Base-by-base conservation (phyloP, 2,113 vertebrate species). In the Cyprinodon brontotheroides region DNA sequence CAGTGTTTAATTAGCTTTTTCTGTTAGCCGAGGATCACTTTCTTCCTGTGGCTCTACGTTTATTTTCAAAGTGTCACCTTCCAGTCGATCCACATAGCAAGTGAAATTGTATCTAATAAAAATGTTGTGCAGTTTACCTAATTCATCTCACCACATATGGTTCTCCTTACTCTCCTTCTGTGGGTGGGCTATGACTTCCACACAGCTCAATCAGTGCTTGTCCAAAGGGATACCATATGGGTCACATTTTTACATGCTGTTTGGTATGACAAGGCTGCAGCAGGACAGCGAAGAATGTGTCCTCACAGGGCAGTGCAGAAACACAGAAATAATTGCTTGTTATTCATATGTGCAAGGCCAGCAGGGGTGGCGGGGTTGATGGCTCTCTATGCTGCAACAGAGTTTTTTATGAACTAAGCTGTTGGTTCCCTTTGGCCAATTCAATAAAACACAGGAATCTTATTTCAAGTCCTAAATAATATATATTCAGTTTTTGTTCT, bases 91-190 rank as follows among this genome's bases (percentile, higher is more conserved):
- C 84, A 90, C 91, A 89, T 91, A 85, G 85, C 91, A 82, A 80
- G 89, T 93, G 93, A 94, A 94, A 94, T 76, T 84, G 91, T 92
- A 94, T 93, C 92, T 91, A 93, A 94, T 94, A 91, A 93, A 94
- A 94, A 94, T 94, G 93, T 94, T 94, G 93, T 93, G 89, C 86
- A 94, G 92, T 94, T 94, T 94, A 94, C 92, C 92, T 92, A 92
- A 92, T 93, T 93, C 91, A 93, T 92, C 90, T 93, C 84, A 86
- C 83, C 91, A 93, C 93, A 94, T 92, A 87, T 93, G 91, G 91
- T 92, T 93, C 91, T 87, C 89, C 87, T 89, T 93, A 93, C 89
- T 91, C 89, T 83, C 87, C 39, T 92, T 90, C 85, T 78, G 88
- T 94, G 94, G 92, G 93, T 94, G 94, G 92, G 84, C 93, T 83